These are phyloP conservation scores for Platygyra sinensis DNA, from an alignment of 64 coral and sea anemone species.

Conservation along the genomic window DNA sequence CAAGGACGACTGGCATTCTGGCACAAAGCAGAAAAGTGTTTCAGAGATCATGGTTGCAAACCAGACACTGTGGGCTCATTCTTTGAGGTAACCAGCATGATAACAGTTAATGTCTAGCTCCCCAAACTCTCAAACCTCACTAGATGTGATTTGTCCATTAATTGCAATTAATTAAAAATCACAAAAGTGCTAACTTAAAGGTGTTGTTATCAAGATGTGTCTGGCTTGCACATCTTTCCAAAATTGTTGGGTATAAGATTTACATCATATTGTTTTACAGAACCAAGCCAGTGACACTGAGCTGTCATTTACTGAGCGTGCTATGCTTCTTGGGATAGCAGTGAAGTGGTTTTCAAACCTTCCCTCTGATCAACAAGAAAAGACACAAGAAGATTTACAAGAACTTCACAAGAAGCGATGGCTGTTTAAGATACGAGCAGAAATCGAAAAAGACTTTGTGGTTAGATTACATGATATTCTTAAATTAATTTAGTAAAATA, in stretches of 20 bases:
- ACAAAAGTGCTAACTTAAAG: too few relatives aligned
- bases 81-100: slow-evolving; percentile 60
- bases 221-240: too few relatives aligned
- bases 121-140: not conserved
- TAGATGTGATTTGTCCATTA: not conserved
- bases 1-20: slow-evolving; percentile 88
- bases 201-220: too few relatives aligned
- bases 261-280: slow-evolving; percentile 3
- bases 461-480: not conserved
- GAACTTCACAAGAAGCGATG: slow-evolving; percentile 81
- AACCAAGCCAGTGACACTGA: slow-evolving; percentile 60
- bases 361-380: not conserved
- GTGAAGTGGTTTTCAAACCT: slow-evolving; percentile 78
- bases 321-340: slow-evolving; percentile 80
- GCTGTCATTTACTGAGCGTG: slow-evolving; percentile 75
- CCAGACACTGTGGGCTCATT: slow-evolving; percentile 72
- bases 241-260: not conserved
- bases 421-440: slow-evolving; percentile 83
- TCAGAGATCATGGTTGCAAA: slow-evolving; percentile 71
- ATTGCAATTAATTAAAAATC: too few relatives aligned
- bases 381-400: slow-evolving; percentile 23
- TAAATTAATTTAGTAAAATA: too few relatives aligned
- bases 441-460: slow-evolving; percentile 81
- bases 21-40: slow-evolving; percentile 85
- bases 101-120: not conserved